phyloP scores from a whole-genome alignment of 2,888 invertebrate genomes.

The Pedicia rivosa region DNA sequence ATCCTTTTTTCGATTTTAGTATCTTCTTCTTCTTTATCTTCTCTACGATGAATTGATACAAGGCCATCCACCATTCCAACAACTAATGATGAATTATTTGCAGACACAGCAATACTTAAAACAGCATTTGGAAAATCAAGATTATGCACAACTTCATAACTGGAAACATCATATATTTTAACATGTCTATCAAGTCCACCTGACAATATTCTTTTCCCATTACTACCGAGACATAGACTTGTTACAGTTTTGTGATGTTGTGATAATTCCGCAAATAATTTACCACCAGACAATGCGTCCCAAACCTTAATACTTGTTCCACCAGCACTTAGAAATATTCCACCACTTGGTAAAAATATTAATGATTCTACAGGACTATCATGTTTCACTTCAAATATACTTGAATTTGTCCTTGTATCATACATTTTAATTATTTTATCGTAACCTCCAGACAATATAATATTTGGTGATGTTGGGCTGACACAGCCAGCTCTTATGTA shows the following conservation, averaged over 20 bases:
- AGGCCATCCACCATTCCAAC: constrained; percentile 89
- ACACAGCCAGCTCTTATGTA: constrained; percentile 74
- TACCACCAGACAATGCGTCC: constrained; percentile 82
- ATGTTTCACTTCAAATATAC: constrained; percentile 63
- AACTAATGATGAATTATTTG: constrained; percentile 66
- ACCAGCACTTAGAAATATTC: constrained; percentile 81
- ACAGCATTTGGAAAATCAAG: constrained; percentile 83
- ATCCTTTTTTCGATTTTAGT: constrained; percentile 20
- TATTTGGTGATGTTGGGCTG: constrained; percentile 57
- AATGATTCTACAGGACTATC: constrained; percentile 81
- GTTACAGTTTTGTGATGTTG: constrained; percentile 96
- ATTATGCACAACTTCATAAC: constrained; percentile 76
- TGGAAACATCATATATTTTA: constrained; percentile 77
- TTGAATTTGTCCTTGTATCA: constrained; percentile 59
- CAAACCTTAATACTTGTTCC: constrained; percentile 84
- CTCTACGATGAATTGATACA: constrained; percentile 68
- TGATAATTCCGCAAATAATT: constrained; percentile 64
- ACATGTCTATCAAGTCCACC: constrained; percentile 87
- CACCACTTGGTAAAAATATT: constrained; percentile 75
- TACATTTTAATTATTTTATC: constrained; percentile 78
- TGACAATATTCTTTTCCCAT: constrained; percentile 69
- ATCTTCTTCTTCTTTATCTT: constrained; percentile 39
- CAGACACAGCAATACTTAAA: constrained; percentile 62
- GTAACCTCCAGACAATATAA: constrained; percentile 74
- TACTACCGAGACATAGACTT: constrained; percentile 62